These are phyloP conservation scores for Drosophila lacicola DNA, from an alignment of 2,888 invertebrate genomes.

Conservation along the genomic window DNA sequence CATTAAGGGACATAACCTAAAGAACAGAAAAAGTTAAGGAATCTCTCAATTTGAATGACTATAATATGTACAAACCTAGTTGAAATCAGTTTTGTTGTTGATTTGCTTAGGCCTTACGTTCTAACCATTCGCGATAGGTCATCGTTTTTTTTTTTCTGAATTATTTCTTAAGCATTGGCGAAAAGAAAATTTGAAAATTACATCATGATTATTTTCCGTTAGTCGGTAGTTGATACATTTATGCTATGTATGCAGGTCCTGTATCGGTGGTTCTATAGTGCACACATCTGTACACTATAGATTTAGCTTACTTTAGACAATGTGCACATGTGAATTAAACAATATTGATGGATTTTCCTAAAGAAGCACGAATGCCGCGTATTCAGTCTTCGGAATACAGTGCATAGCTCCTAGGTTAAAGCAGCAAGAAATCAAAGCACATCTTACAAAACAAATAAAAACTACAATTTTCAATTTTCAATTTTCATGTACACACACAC, in stretches of 20 bases:
- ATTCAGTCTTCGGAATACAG: constrained; percentile 31
- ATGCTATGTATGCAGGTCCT: constrained; percentile 16
- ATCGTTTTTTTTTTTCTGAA: not conserved
- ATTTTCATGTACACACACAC: not conserved
- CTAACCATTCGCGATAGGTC: not conserved
- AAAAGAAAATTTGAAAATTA: not conserved
- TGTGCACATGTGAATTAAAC: not conserved
- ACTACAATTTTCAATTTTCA: not conserved
- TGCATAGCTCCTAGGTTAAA: not conserved
- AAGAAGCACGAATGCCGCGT: not conserved
- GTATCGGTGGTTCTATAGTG: constrained; percentile 36
- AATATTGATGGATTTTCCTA: not conserved
- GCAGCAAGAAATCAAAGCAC: not conserved
- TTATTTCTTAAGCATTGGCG: not conserved
- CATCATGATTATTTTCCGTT: not conserved
- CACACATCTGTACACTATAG: constrained; percentile 11
- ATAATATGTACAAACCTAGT: constrained; percentile 4
- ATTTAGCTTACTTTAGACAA: constrained; percentile 4
- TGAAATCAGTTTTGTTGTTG: not conserved
- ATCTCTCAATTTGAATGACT: not conserved
- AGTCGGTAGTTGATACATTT: constrained; percentile 13
- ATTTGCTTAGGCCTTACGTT: not conserved
- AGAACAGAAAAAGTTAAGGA: not conserved
- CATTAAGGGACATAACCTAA: not conserved
- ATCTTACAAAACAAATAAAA: not conserved